A percentile compares a stretch with the other conserved stretches of the same genome.
Evolutionary conservation across 2,113 vertebrate genomes (phyloP).

Genomic region (Rhinolophus sinicus): DNA sequence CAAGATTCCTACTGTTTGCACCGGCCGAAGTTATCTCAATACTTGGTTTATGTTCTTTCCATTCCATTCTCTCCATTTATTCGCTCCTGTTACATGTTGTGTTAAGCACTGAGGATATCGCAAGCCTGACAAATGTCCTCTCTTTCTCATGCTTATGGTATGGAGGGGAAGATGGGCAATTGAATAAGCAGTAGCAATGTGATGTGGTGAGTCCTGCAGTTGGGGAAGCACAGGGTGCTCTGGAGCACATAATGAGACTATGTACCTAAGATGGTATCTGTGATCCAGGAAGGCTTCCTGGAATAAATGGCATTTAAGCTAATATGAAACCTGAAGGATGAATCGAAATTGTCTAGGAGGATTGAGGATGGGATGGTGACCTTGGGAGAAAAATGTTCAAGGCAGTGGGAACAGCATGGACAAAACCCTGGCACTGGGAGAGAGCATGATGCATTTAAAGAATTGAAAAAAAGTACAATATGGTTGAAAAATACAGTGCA

Average conservation of each 20-base stretch:
- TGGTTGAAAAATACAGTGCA: not conserved
- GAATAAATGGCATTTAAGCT: not conserved
- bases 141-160: not conserved
- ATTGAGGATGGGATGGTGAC: not conserved
- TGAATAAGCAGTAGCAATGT: not conserved
- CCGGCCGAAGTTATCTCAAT: not conserved
- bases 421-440: not conserved
- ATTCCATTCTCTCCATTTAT: not conserved
- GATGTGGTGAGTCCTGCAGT: not conserved
- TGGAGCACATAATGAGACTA: not conserved
- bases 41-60: not conserved
- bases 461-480: not conserved
- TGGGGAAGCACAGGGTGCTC: not conserved
- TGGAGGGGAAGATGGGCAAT: not conserved
- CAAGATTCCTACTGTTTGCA: not conserved
- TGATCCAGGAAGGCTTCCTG: not conserved
- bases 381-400: not conserved
- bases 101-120: not conserved
- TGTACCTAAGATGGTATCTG: not conserved
- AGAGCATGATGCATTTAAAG: not conserved
- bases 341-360: not conserved
- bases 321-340: not conserved
- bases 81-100: not conserved
- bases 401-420: not conserved
- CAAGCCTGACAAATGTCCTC: not conserved